A percentile compares a stretch with the other conserved stretches of the same genome.
Evolutionary conservation across 2,113 vertebrate species (phyloP).

Genomic region (Pampusana beccarii): DNA sequence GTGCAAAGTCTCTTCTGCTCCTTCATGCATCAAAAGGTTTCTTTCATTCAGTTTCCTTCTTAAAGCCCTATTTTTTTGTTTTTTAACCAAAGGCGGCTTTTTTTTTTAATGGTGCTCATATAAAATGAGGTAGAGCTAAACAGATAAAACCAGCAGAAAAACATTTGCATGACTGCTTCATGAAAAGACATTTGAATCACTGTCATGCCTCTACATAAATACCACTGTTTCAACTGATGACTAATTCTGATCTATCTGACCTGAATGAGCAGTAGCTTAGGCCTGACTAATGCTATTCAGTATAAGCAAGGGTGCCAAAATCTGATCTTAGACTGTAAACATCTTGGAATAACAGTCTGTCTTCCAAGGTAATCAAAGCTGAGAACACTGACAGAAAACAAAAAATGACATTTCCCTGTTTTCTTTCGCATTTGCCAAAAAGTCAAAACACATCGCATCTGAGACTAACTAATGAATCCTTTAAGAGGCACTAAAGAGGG

Average conservation of each 20-base stretch:
- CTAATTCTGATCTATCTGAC: constrained; percentile 34
- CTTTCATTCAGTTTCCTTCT: neutral
- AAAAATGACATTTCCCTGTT: neutral
- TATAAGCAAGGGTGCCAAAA: constrained; percentile 27
- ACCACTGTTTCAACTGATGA: neutral
- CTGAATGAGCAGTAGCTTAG: constrained; percentile 42
- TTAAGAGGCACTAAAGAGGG: neutral
- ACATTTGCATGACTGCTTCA: neutral
- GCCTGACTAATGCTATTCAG: constrained; percentile 40
- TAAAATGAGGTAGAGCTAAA: neutral
- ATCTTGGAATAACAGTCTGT: neutral
- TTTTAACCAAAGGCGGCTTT: neutral
- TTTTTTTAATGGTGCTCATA: neutral
- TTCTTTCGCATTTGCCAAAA: neutral
- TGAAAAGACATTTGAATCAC: neutral
- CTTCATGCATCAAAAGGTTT: neutral
- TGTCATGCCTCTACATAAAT: neutral
- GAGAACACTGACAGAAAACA: neutral
- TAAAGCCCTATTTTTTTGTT: neutral
- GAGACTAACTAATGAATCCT: neutral
- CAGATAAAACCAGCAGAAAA: neutral
- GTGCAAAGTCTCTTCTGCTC: neutral
- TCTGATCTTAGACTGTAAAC: constrained; percentile 1
- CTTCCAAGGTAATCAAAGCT: constrained; percentile 27
- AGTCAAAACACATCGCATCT: neutral